Percentiles rank a stretch among this genome's conserved stretches.
Conservation (phyloP, 2,113 vertebrate genomes). For the Istiophorus platypterus region DNA sequence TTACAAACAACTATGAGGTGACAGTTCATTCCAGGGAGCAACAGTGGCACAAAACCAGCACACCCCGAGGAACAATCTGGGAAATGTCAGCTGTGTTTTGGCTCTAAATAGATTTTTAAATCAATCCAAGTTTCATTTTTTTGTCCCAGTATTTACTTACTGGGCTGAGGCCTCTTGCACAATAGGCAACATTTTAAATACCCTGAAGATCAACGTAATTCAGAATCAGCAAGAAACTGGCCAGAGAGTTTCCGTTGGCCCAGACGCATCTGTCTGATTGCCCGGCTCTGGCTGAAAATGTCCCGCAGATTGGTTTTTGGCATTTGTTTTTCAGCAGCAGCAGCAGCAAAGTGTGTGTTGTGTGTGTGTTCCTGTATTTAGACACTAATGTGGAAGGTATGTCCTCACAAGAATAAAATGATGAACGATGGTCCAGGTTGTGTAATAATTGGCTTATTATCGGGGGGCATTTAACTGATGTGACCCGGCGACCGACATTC, state of each 20-base stretch:
- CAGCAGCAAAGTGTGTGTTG: too few relatives aligned
- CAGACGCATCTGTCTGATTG: constrained; percentile 8
- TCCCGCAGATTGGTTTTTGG: neutral
- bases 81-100: constrained; percentile 27
- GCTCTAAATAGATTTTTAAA: constrained; percentile 30
- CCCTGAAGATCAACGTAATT: constrained; percentile 21
- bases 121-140: constrained; percentile 2
- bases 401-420: constrained; percentile 12
- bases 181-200: constrained; percentile 32
- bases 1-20: neutral
- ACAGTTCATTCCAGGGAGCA: constrained; percentile 21
- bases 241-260: neutral
- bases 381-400: neutral
- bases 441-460: constrained; percentile 39
- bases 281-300: neutral
- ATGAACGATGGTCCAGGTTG: constrained; percentile 24
- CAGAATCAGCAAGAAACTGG: constrained; percentile 20
- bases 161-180: neutral
- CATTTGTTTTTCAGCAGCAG: neutral
- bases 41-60: constrained; percentile 3
- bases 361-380: neutral
- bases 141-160: constrained; percentile 13
- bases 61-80: constrained; percentile 18
- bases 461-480: too few relatives aligned
- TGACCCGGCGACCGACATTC: too few relatives aligned